Evolutionary conservation across 2,888 invertebrate genomes (phyloP), one percentile per base, ranked within the genome.

Genomic region (Lepidocyrtinus sp.): DNA sequence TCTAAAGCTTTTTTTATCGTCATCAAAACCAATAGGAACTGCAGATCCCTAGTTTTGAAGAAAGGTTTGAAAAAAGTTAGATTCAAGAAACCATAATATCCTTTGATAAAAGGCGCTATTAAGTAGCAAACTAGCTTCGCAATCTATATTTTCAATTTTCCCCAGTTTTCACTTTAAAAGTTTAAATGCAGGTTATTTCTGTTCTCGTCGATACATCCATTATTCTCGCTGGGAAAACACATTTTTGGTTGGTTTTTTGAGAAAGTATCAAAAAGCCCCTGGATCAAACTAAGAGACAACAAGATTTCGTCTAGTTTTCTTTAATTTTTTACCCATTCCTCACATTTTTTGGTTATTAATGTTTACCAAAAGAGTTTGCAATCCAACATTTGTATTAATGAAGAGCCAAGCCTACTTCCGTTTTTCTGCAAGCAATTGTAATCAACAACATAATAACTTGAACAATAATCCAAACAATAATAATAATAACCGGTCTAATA

Each of bases 331-430:
- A n/a, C n/a, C n/a, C n/a, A n/a, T n/a, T n/a, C n/a, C n/a, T n/a
- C n/a, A n/a, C 63, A 45, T 45, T 50, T 63, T 63, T 67, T 46
- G n/a, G 24, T 46, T 64, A 62, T 76, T 76, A 70, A 76, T 76
- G 76, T 76, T 76, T 70, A 70, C 70, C 64, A 76, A 76, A 76
- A 21, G 76, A n/a, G 63, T 25, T 12, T 24, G 24, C 25, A 70
- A 50, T 45, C 63, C 45, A 26, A 61, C 62, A 25, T 76, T 76
- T 70, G 76, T 76, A 63, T 76, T 76, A 76, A 76, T 76, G 76
- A 76, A 76, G 70, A 64, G 7, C 76, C 76, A 70, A 64, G 70
- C 64, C 9, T 27, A 21, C 25, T 64, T 24, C 17, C 64, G 70
- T 24, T 76, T 22, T 17, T 64, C 70, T 19, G 17, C 22, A 36